Conservation (phyloP, 2,888 invertebrate genomes). For the Drosophila phalerata region DNA sequence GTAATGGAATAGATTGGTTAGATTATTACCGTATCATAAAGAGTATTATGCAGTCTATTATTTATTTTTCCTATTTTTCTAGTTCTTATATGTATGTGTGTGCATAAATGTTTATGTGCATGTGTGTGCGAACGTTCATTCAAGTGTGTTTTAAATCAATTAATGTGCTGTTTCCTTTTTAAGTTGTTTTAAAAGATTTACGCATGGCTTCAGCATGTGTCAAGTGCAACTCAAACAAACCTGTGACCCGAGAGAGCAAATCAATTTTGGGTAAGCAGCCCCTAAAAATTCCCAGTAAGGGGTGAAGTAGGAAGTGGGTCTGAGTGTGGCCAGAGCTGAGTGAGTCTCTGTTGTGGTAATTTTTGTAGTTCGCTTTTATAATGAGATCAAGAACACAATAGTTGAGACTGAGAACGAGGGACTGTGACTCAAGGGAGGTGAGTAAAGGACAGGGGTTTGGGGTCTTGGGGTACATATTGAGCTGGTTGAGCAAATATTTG, state of each 20-base stretch:
- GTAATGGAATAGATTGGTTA: not conserved
- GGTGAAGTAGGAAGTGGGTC: not conserved
- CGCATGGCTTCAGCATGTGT: conserved; percentile 76
- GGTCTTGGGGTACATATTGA: conserved; percentile 32
- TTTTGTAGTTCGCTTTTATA: conserved; percentile 64
- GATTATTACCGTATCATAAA: no score
- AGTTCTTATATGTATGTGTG: not conserved
- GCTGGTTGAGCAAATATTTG: conserved; percentile 73
- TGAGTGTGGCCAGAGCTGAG: not conserved
- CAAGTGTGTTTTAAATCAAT: conserved; percentile 69
- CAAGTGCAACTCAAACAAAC: conserved; percentile 75
- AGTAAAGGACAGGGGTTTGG: not conserved
- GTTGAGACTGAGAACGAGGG: conserved; percentile 6
- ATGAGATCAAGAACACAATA: conserved; percentile 71
- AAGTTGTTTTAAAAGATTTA: conserved; percentile 71
- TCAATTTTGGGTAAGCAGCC: conserved; percentile 58
- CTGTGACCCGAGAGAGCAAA: conserved; percentile 56
- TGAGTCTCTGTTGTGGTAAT: conserved; percentile 50
- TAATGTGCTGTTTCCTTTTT: conserved; percentile 68
- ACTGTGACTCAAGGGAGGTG: not conserved
- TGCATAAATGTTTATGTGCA: not conserved
- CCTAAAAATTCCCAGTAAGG: not conserved
- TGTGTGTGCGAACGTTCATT: conserved; percentile 34
- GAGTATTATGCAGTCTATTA: conserved; percentile 12
- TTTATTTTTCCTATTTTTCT: not conserved